Conservation (phyloP, 2,113 vertebrate genomes). For the Candoia aspera region DNA sequence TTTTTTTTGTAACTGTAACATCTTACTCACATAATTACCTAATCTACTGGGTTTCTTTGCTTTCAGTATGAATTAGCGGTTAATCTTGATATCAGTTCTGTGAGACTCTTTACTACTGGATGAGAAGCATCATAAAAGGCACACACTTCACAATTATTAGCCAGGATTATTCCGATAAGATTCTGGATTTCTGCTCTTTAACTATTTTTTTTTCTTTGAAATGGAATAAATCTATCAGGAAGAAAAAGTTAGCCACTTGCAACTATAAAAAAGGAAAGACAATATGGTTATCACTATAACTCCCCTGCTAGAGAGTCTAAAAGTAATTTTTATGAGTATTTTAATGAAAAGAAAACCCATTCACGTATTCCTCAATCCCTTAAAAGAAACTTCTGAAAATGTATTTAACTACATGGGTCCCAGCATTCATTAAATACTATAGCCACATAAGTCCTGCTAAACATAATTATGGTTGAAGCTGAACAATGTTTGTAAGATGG, state of each 20-base stretch:
- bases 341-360: background rate
- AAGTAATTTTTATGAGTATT: background rate
- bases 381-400: background rate
- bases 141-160: background rate
- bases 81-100: background rate
- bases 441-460: background rate
- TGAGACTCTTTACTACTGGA: background rate
- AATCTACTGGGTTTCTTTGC: background rate
- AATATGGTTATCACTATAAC: background rate
- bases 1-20: background rate
- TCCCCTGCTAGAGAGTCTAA: background rate
- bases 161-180: background rate
- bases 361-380: background rate
- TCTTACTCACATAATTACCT: background rate
- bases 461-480: background rate
- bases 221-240: background rate
- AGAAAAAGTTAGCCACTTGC: no score
- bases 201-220: background rate
- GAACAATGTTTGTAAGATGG: background rate
- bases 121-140: background rate
- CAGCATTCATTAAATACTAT: background rate
- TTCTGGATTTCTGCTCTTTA: background rate
- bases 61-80: background rate
- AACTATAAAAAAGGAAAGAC: no score
- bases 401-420: background rate